Conservation (phyloP, 2,113 vertebrate genomes). For the Bambusicola thoracicus region DNA sequence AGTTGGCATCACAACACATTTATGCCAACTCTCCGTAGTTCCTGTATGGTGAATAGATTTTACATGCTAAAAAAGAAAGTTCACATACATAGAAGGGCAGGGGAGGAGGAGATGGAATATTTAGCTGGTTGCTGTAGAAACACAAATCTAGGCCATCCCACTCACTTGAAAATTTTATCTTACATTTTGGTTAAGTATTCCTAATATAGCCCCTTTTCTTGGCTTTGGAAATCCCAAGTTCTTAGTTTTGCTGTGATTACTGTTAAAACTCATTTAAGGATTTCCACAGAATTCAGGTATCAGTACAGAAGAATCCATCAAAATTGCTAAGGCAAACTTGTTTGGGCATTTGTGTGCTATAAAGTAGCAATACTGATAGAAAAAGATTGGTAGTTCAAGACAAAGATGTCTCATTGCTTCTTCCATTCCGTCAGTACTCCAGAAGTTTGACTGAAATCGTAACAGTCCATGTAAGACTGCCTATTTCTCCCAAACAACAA, state of each 20-base stretch:
- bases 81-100: slow-evolving; percentile 6
- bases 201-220: slow-evolving; percentile 1
- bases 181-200: slow-evolving; percentile 38
- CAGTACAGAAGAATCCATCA: background rate
- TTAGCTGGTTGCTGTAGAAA: slow-evolving; percentile 60
- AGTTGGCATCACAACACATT: background rate
- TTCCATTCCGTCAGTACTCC: background rate
- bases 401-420: background rate
- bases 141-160: slow-evolving; percentile 55
- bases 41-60: background rate
- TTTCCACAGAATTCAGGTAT: background rate
- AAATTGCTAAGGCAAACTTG: background rate
- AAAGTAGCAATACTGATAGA: background rate
- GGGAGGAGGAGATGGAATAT: slow-evolving; percentile 56
- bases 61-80: background rate
- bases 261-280: background rate
- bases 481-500: background rate
- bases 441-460: slow-evolving; percentile 13
- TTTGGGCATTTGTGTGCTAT: background rate
- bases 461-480: background rate
- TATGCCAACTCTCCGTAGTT: background rate
- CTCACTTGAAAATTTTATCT: slow-evolving; percentile 59
- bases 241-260: background rate
- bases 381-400: background rate
- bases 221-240: background rate